Evolutionary conservation across 2,113 vertebrate species (phyloP).

Genomic region (Mellivora capensis): DNA sequence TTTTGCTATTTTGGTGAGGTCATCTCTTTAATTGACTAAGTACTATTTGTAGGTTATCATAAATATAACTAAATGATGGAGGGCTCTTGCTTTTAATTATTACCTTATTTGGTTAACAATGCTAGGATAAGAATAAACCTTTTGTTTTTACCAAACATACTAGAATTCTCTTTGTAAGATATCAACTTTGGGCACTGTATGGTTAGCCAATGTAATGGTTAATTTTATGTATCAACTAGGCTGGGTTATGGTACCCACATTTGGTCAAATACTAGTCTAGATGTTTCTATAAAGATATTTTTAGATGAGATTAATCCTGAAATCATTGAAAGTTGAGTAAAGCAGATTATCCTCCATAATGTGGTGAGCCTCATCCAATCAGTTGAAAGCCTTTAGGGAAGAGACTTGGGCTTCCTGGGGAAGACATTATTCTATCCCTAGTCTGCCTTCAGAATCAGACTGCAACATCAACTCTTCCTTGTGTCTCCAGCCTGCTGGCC

Average conservation of each 20-base stretch:
- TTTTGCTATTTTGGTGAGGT: background rate
- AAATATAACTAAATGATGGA: background rate
- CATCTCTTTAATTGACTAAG: background rate
- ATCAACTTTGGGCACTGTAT: background rate
- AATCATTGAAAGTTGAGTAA: background rate
- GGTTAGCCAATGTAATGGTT: background rate
- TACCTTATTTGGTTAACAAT: background rate
- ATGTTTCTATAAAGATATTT: background rate
- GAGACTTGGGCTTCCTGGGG: background rate
- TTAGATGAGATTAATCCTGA: background rate
- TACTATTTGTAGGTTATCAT: background rate
- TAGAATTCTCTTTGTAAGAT: background rate
- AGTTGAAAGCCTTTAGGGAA: background rate
- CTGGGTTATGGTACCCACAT: background rate
- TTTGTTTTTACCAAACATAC: background rate
- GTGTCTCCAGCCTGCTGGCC: background rate
- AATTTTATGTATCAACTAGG: background rate
- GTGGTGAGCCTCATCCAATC: background rate
- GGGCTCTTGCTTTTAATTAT: background rate
- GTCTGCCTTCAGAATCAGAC: background rate
- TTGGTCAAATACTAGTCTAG: background rate
- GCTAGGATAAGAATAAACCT: background rate
- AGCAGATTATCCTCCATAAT: background rate
- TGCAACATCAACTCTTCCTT: background rate
- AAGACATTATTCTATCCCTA: background rate